Percentiles rank a stretch among this genome's conserved stretches.
phyloP scores from a whole-genome alignment of 37 sponge, comb jelly and placozoan genomes.

The Cliona cf. orientalis region DNA sequence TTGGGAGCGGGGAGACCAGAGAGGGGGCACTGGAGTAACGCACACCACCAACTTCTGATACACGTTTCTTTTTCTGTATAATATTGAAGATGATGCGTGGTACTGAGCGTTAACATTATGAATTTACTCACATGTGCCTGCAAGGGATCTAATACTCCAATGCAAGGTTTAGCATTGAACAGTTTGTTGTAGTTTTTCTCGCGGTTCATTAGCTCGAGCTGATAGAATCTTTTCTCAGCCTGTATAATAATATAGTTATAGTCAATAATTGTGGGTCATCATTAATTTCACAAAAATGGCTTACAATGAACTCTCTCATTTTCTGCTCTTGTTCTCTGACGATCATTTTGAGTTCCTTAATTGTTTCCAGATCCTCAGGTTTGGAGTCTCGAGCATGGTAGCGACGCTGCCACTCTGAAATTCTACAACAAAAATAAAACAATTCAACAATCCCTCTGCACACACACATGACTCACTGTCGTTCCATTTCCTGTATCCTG shows the following conservation, averaged over 20 bases:
- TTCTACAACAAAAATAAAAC: slow-evolving; percentile 7
- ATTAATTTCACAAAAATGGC: background rate
- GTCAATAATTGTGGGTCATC: no score
- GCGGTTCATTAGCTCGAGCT: slow-evolving; percentile 93
- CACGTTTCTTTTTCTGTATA: slow-evolving; percentile 20
- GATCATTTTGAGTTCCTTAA: slow-evolving; percentile 54
- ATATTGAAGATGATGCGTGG: background rate
- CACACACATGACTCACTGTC: slow-evolving; percentile 31
- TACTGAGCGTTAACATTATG: background rate
- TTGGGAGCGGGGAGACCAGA: slow-evolving; percentile 21
- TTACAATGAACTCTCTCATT: slow-evolving; percentile 72
- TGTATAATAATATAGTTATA: no score
- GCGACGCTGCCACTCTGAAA: slow-evolving; percentile 52
- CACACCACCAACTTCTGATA: background rate
- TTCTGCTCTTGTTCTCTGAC: slow-evolving; percentile 45
- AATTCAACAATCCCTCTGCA: background rate
- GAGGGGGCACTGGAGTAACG: slow-evolving; percentile 61
- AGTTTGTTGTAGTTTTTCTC: slow-evolving; percentile 96
- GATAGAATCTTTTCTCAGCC: slow-evolving; percentile 87
- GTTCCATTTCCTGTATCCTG: slow-evolving; percentile 40
- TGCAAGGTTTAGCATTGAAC: slow-evolving; percentile 82
- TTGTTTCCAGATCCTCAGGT: slow-evolving; percentile 75
- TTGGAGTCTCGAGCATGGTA: slow-evolving; percentile 55
- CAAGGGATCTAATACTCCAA: slow-evolving; percentile 82
- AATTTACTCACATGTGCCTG: slow-evolving; percentile 17